Base-by-base conservation (phyloP, 2,797 vertebrate genomes). In the Trachops cirrhosus region DNA sequence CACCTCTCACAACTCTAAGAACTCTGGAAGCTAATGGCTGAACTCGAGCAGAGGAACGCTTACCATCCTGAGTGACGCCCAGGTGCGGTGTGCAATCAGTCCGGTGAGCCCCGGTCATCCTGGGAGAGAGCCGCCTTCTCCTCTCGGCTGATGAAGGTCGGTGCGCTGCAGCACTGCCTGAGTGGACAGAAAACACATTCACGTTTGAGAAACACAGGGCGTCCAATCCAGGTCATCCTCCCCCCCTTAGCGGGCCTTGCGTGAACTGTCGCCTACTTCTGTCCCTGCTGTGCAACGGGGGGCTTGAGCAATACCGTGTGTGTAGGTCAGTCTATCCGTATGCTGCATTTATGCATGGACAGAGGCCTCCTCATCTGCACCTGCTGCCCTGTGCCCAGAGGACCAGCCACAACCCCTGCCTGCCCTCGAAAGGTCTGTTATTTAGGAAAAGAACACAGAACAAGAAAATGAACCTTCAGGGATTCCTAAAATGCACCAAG, bases 1-100 rank as follows among this genome's bases (percentile, higher is more conserved):
- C 26, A 18, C 14, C 14, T 71, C 3, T 1, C 3, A 22, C 22
- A 41, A 11, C 11, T 41, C 37, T 12, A 15, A 26, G 1, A 2
- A 70, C 24, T 7, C 6, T 3, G 5, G 9, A 41, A 41, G 39
- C 22, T 6, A 22, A 41, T 26, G 39, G 5, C 11, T 39, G 22
- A 5, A 14, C 39, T 41, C 1, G 2, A 71, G 24, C 24, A 29
- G 11, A 44, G 12, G 22, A 15, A 71, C 1, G 6, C 70, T 41
- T 26, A 71, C 39, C 37, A 7, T 41, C 39, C 70, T 15, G 12
- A 41, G 24, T 41, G 37, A 14, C 22, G 0, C 37, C 11, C 37
- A 71, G 68, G 37, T 21, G 2, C 5, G 0, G 9, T 39, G 67
- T 22, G 12, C 21, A 26, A 5, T 24, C 37, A 22, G 11, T 12